phyloP scores from a whole-genome alignment of 2,113 vertebrate species.

The Platanista minor region DNA sequence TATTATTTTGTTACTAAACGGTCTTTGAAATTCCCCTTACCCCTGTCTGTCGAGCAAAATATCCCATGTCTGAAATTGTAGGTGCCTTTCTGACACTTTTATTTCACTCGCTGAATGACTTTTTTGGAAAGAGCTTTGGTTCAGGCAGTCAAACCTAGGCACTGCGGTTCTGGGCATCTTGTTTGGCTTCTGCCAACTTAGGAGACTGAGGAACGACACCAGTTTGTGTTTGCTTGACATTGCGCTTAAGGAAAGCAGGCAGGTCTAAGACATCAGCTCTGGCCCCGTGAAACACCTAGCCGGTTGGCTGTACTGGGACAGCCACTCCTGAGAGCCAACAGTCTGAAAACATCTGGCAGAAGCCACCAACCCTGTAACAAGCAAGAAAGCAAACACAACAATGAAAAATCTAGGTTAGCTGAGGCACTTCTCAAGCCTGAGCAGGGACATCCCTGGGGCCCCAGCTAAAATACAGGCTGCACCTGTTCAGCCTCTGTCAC shows the following conservation, averaged over 20 bases:
- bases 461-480: background rate
- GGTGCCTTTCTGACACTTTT: constrained; percentile 4
- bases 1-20: constrained; percentile 46
- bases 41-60: constrained; percentile 16
- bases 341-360: background rate
- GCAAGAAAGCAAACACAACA: background rate
- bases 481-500: constrained; percentile 17
- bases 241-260: background rate
- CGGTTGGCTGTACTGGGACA: background rate
- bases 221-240: background rate
- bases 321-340: background rate
- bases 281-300: background rate
- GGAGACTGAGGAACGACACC: background rate
- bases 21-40: constrained; percentile 27
- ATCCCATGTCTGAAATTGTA: constrained; percentile 34
- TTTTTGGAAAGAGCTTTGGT: constrained; percentile 49
- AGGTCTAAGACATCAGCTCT: background rate
- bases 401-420: background rate
- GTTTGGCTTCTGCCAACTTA: background rate
- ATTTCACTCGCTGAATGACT: background rate
- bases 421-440: background rate
- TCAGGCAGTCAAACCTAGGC: background rate
- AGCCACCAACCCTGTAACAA: background rate
- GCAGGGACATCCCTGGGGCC: background rate
- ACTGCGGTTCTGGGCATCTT: background rate